Evolutionary conservation across 2,888 invertebrate genomes (phyloP).

Genomic region (Troglohyphantes excavatus): DNA sequence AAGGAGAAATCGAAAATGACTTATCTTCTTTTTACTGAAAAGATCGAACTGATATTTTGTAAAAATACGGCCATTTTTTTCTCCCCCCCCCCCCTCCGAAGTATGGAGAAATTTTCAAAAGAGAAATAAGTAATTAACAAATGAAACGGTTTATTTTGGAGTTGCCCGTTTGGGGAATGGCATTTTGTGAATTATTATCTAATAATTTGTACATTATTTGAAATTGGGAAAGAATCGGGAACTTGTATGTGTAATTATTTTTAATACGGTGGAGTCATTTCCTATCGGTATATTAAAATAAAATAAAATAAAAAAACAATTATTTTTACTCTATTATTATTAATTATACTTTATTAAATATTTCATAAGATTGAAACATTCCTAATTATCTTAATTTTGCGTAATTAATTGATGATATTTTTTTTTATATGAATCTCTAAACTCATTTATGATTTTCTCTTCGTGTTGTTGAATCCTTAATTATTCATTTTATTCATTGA

Average conservation of each 20-base stretch:
- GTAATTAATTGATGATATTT: no score
- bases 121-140: slow-evolving; percentile 41
- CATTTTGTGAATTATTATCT: not conserved
- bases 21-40: slow-evolving; percentile 7
- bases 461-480: no score
- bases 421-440: no score
- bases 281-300: no score
- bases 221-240: not conserved
- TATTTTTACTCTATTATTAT: no score
- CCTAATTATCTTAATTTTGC: no score
- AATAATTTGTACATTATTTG: not conserved
- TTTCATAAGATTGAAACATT: no score
- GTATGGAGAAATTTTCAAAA: slow-evolving; percentile 1
- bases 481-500: no score
- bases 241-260: not conserved
- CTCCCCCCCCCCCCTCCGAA: not conserved
- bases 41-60: not conserved
- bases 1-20: slow-evolving; percentile 39
- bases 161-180: not conserved
- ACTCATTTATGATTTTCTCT: no score
- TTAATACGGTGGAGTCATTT: no score
- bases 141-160: not conserved
- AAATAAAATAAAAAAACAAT: no score
- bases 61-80: not conserved
- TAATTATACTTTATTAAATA: no score